Evolutionary conservation across 2,797 vertebrate species (phyloP).

Genomic region (Phataginus tetradactyla): DNA sequence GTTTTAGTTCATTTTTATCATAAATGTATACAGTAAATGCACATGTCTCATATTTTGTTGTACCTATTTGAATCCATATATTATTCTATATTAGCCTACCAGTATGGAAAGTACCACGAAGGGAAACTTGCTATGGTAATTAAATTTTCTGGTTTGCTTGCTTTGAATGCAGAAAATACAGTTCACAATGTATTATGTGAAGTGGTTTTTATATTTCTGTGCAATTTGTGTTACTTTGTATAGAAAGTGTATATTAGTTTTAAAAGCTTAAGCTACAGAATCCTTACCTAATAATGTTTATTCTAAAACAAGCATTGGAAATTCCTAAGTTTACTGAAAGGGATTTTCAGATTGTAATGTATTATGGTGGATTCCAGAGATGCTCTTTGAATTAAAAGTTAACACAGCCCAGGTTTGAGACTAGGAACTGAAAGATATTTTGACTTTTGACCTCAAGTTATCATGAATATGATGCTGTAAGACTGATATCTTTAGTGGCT

Average conservation of each 20-base stretch:
- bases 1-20: conserved; percentile 30
- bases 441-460: not conserved
- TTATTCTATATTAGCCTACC: not conserved
- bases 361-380: not conserved
- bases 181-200: not conserved
- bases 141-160: not conserved
- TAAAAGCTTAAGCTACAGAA: conserved; percentile 8
- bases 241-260: not conserved
- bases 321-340: conserved; percentile 26
- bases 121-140: not conserved
- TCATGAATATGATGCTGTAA: not conserved
- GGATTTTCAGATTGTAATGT: conserved; percentile 14
- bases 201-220: not conserved
- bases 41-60: not conserved
- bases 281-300: not conserved
- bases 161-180: conserved; percentile 1
- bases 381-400: not conserved
- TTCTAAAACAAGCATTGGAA: conserved; percentile 27
- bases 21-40: not conserved
- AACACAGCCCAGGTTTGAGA: not conserved
- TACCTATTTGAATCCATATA: not conserved
- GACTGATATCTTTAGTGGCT: not conserved
- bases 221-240: not conserved
- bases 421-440: not conserved
- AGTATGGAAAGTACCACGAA: not conserved